Conservation (phyloP, 1,140 invertebrate genomes). For the Drosophila arizonae region DNA sequence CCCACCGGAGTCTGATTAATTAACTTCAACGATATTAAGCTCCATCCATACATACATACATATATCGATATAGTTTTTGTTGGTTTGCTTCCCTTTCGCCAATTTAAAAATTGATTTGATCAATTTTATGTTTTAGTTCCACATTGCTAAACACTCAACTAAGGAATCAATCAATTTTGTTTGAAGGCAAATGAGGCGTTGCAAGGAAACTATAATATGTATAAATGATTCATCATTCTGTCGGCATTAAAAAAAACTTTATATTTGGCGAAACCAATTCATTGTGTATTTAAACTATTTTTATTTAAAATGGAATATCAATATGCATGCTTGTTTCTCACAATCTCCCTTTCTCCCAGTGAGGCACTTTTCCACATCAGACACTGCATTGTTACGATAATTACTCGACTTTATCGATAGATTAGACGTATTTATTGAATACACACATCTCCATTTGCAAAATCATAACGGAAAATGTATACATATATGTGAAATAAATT, state of each 20-base stretch:
- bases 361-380: no score
- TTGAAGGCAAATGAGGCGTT: background rate
- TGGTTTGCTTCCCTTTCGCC: background rate
- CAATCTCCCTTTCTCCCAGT: no score
- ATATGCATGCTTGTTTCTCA: no score
- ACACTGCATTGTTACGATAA: background rate
- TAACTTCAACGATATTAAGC: no score
- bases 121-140: conserved; percentile 12
- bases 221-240: background rate
- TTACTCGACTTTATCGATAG: background rate
- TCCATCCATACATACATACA: background rate
- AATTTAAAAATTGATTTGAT: background rate
- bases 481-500: background rate
- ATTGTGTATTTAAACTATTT: background rate
- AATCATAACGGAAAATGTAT: background rate
- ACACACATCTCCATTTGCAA: background rate
- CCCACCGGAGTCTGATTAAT: background rate
- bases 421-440: background rate
- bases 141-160: background rate
- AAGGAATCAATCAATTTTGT: background rate
- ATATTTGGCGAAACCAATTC: background rate
- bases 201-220: background rate
- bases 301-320: background rate
- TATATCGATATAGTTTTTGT: background rate
- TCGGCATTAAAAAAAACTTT: background rate